Evolutionary conservation across 2,888 invertebrate genomes (phyloP).

Genomic region (Amblyteles armatorius): DNA sequence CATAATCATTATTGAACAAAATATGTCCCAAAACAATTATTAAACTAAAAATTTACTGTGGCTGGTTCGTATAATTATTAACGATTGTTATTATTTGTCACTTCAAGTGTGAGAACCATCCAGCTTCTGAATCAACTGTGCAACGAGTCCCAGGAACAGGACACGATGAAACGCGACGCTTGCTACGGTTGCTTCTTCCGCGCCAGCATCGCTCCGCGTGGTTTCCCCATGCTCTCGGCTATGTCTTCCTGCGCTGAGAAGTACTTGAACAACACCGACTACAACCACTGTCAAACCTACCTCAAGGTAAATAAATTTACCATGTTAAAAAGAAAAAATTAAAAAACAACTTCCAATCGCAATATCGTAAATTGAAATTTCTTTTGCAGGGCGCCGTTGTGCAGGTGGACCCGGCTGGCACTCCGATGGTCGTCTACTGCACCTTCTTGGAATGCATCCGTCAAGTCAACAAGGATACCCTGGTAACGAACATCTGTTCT

Average conservation of each 20-base stretch:
- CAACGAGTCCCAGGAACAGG: constrained; percentile 88
- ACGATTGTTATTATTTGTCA: constrained; percentile 6
- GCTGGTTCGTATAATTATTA: not conserved
- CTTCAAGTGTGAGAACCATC: constrained; percentile 83
- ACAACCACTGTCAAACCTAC: constrained; percentile 78
- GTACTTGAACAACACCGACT: constrained; percentile 78
- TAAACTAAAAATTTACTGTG: not conserved
- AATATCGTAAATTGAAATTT: constrained; percentile 21
- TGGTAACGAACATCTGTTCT: constrained; percentile 74
- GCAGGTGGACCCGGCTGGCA: constrained; percentile 63
- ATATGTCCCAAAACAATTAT: not conserved
- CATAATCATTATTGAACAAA: not conserved
- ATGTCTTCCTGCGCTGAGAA: constrained; percentile 77
- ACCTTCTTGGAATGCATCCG: constrained; percentile 81
- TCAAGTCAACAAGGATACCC: constrained; percentile 80
- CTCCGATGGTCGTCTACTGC: constrained; percentile 77
- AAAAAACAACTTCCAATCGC: not conserved
- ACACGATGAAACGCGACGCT: constrained; percentile 86
- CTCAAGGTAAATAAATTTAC: constrained; percentile 71
- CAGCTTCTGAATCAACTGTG: constrained; percentile 88
- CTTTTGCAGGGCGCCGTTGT: constrained; percentile 75
- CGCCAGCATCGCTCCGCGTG: constrained; percentile 83
- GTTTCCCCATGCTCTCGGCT: constrained; percentile 77
- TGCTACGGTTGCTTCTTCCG: constrained; percentile 89
- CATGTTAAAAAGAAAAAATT: not conserved